These are phyloP conservation scores for Cenopis cana DNA, from an alignment of 2,888 invertebrate genomes.

Conservation along the genomic window DNA sequence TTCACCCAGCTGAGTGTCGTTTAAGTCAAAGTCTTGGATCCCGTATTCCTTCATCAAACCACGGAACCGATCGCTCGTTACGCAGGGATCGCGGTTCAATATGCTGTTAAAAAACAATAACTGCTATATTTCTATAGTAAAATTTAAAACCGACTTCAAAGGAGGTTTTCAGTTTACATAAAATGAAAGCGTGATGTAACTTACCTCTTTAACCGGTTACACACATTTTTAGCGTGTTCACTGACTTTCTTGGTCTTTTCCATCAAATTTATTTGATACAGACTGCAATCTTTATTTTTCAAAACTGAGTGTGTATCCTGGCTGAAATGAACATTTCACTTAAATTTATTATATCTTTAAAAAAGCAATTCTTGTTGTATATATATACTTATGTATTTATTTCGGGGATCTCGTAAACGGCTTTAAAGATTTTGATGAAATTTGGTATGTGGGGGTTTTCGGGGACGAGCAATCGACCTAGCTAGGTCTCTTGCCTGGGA, in stretches of 20 bases:
- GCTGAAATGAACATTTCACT: constrained; percentile 50
- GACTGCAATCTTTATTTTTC: constrained; percentile 24
- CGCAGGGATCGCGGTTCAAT: constrained; percentile 26
- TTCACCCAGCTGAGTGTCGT: constrained; percentile 9
- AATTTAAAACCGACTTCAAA: too few species aligned
- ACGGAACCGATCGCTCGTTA: constrained; percentile 14
- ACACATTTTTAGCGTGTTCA: constrained; percentile 52
- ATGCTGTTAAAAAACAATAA: constrained; percentile 18
- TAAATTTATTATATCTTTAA: neutral
- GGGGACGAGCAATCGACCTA: too few species aligned
- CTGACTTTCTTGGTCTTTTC: constrained; percentile 51
- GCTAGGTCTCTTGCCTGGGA: too few species aligned
- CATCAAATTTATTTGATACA: constrained; percentile 50
- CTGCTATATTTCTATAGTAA: neutral
- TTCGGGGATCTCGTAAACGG: too few species aligned
- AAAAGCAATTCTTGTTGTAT: too few species aligned
- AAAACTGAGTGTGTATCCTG: constrained; percentile 47
- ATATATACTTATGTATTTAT: too few species aligned
- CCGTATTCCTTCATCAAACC: constrained; percentile 13
- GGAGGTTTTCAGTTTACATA: neutral
- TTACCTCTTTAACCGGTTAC: constrained; percentile 58
- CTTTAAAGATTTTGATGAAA: too few species aligned
- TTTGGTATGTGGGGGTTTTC: too few species aligned
- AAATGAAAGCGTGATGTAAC: constrained; percentile 30
- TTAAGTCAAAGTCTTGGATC: neutral